Percentiles rank a stretch among this genome's conserved stretches.
Evolutionary conservation across 2,888 invertebrate genomes (phyloP).

Genomic region (Netelia melanura): DNA sequence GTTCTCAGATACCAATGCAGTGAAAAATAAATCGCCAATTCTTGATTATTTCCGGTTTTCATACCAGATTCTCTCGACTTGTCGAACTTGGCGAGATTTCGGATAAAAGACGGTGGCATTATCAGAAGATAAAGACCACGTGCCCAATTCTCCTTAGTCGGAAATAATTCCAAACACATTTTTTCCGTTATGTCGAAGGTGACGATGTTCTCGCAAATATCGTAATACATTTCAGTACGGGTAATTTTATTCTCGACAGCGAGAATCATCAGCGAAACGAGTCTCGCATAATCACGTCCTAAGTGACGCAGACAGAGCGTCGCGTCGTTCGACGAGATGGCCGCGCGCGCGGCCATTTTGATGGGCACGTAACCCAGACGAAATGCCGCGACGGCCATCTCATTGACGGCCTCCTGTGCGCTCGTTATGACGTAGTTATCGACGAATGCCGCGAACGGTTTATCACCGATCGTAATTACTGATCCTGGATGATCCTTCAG

Average conservation of each 20-base stretch:
- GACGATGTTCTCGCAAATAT: slow-evolving; percentile 73
- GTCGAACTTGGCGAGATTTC: background rate
- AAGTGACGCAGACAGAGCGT: slow-evolving; percentile 62
- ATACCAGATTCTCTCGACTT: slow-evolving; percentile 81
- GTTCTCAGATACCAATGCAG: slow-evolving; percentile 80
- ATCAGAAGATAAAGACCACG: slow-evolving; percentile 85
- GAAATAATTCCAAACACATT: slow-evolving; percentile 76
- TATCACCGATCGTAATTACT: slow-evolving; percentile 64
- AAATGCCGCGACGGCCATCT: slow-evolving; percentile 73
- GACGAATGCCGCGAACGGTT: slow-evolving; percentile 74
- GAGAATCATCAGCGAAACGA: slow-evolving; percentile 76
- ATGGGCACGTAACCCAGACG: slow-evolving; percentile 74
- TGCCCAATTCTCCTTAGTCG: slow-evolving; percentile 77
- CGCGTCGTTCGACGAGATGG: slow-evolving; percentile 18
- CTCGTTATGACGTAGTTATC: slow-evolving; percentile 74
- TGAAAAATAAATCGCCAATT: slow-evolving; percentile 86
- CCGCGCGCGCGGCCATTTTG: slow-evolving; percentile 71
- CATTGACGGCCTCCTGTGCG: slow-evolving; percentile 74
- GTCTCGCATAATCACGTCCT: slow-evolving; percentile 75
- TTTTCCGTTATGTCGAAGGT: slow-evolving; percentile 73
- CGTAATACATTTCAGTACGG: slow-evolving; percentile 74
- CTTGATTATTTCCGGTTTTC: slow-evolving; percentile 89
- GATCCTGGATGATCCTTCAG: slow-evolving; percentile 66
- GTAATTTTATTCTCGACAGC: slow-evolving; percentile 76
- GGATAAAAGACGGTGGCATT: slow-evolving; percentile 74